Evolutionary conservation across 2,888 invertebrate species (phyloP), one percentile per base, ranked within the genome.

Genomic region (Diloba caeruleocephala): DNA sequence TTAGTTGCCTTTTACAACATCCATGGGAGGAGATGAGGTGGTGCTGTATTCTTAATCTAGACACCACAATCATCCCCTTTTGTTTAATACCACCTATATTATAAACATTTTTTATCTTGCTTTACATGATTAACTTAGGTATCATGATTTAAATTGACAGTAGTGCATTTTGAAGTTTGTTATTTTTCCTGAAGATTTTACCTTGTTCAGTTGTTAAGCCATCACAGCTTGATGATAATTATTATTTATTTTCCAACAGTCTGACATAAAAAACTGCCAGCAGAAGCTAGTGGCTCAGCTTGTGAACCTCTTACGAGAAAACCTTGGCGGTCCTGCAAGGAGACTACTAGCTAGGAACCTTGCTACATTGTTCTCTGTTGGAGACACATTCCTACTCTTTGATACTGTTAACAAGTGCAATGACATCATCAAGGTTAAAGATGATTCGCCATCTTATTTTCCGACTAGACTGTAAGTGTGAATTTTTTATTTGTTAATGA

Each of bases 401-500:
- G 98, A 99, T 75, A 98, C 99, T 1, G 98, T 99, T 45, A 99
- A 99, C 89, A 97, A 98, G 75, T 99, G 99, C 93, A 99, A 99
- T 93, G 99, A 99, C 81, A 97, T 99, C 70, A 95, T 99, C 50
- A 98, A 97, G 89, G 98, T 98, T 75, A 99, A 98, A 85, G 99
- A 99, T 94, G 99, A 99, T 86, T 99, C 99, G 0, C 98, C 98
- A 0, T 98, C 98, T 74, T 98, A 98, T 87, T 94, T 99, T 66
- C 97, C 98, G 6, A 98, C 98, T 2, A 96, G 98, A 94, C 92
- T 99, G 99, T 99, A 94, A 97, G 97, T 95, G 42, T 10, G 1
- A 3, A n/a, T 25, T 34, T 32, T 26, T 25, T 5, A 7, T 7
- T 21, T 21, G 19, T 19, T 19, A 3, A 19, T 19, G 19, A 19